These are phyloP conservation scores for Zeus faber DNA, from an alignment of 2,113 vertebrate species.

Conservation along the genomic window DNA sequence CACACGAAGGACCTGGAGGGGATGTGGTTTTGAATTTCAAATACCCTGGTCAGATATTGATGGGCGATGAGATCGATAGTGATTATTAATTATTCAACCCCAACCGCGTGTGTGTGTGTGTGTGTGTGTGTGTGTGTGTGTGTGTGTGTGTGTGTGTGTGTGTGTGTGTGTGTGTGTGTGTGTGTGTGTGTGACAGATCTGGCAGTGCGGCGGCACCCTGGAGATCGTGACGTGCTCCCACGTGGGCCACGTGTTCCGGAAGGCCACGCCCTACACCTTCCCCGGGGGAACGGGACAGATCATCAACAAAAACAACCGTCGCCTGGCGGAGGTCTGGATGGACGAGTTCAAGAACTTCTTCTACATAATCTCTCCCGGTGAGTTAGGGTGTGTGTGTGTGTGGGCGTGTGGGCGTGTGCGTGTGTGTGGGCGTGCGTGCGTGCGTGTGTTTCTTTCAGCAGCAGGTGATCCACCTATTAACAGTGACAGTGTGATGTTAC, in stretches of 20 bases:
- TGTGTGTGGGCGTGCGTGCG: conserved; percentile 9
- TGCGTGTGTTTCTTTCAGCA: conserved; percentile 16
- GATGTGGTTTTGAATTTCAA: too few species aligned
- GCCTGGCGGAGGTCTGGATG: conserved; percentile 99
- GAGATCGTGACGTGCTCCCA: conserved; percentile 99
- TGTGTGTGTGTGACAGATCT: conserved; percentile 79
- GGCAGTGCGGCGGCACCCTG: conserved; percentile 96
- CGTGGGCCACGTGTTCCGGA: conserved; percentile 97
- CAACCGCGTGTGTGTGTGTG: too few species aligned
- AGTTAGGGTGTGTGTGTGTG: conserved; percentile 37
- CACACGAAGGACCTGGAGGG: too few species aligned
- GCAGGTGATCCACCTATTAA: conserved; percentile 59
- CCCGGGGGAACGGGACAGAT: conserved; percentile 98
- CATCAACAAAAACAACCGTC: conserved; percentile 98
- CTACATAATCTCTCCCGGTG: conserved; percentile 98
- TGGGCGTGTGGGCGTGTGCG: conserved; percentile 11
- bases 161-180: not conserved
- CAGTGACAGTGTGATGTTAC: conserved; percentile 52
- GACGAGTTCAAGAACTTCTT: conserved; percentile 99
- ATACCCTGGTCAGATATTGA: too few species aligned
- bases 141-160: too few species aligned
- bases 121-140: too few species aligned
- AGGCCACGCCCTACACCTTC: conserved; percentile 97
- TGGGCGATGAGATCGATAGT: too few species aligned
- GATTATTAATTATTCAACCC: too few species aligned